These are phyloP conservation scores for Heliconius nattereri DNA, from an alignment of 1,140 invertebrate species.

Conservation along the genomic window DNA sequence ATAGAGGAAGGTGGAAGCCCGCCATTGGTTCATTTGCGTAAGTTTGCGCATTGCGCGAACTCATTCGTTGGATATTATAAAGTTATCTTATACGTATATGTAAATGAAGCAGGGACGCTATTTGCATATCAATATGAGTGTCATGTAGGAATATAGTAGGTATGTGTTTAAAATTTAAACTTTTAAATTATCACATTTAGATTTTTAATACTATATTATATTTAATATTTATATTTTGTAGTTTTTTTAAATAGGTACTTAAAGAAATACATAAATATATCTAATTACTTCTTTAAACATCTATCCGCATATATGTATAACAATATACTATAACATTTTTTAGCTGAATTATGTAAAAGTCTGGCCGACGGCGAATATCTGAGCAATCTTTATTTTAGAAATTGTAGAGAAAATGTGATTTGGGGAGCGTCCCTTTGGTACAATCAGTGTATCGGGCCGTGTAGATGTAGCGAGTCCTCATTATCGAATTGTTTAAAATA, in stretches of 20 bases:
- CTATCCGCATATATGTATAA: background rate
- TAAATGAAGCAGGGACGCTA: conserved; percentile 23
- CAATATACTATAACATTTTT: background rate
- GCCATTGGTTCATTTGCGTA: conserved; percentile 66
- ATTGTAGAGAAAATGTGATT: conserved; percentile 63
- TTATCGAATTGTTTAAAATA: conserved; percentile 80
- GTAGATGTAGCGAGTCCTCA: conserved; percentile 49
- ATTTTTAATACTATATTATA: too few species aligned
- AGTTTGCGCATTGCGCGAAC: conserved; percentile 59
- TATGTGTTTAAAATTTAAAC: too few species aligned
- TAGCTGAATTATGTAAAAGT: conserved; percentile 30
- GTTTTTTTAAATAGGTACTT: too few species aligned
- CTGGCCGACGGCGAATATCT: conserved; percentile 56
- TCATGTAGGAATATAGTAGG: background rate
- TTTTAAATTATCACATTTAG: too few species aligned
- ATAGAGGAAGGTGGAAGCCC: conserved; percentile 48
- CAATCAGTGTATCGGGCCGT: conserved; percentile 54
- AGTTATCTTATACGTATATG: conserved; percentile 11
- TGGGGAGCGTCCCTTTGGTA: conserved; percentile 64
- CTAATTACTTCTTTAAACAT: too few species aligned
- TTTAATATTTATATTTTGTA: too few species aligned
- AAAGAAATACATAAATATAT: too few species aligned
- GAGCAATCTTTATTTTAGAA: conserved; percentile 52
- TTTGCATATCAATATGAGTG: conserved; percentile 20
- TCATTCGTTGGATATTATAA: conserved; percentile 56